A percentile compares a stretch with the other conserved stretches of the same genome.
Conservation (phyloP, 1,140 invertebrate genomes). For the Gonioctena quinquepunctata region DNA sequence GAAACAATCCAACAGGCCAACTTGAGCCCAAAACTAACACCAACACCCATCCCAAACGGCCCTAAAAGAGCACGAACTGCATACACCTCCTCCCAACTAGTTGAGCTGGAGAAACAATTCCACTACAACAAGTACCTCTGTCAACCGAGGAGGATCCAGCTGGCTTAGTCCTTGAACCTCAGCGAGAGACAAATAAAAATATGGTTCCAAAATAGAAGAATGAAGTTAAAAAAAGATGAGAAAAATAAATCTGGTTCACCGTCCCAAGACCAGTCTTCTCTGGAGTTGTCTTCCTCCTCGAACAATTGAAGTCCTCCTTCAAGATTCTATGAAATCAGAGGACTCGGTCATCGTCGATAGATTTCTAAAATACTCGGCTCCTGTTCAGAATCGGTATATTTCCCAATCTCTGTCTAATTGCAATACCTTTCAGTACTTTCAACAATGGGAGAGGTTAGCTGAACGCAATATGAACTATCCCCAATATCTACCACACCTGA, state of each 20-base stretch:
- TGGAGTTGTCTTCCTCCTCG: background rate
- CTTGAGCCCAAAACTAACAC: too few relatives aligned
- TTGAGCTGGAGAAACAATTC: conserved; percentile 83
- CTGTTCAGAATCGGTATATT: background rate
- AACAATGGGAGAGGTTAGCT: background rate
- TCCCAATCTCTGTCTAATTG: background rate
- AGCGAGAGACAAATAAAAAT: conserved; percentile 89
- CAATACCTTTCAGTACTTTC: background rate
- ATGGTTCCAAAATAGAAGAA: conserved; percentile 76
- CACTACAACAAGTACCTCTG: conserved; percentile 78
- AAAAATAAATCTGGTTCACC: background rate
- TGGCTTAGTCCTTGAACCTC: conserved; percentile 73
- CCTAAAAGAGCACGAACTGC: conserved; percentile 66
- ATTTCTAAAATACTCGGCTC: background rate
- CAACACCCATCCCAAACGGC: too few relatives aligned
- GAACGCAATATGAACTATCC: background rate
- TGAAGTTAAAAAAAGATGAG: conserved; percentile 67
- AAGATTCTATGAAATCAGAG: background rate
- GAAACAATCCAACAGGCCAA: background rate
- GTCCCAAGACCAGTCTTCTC: background rate
- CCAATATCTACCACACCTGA: background rate
- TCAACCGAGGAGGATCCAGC: conserved; percentile 76
- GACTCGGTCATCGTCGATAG: background rate
- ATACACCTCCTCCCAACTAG: conserved; percentile 79
- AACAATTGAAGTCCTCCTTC: background rate